phyloP scores from a whole-genome alignment of 2,888 invertebrate species.

The Philereme transversata region DNA sequence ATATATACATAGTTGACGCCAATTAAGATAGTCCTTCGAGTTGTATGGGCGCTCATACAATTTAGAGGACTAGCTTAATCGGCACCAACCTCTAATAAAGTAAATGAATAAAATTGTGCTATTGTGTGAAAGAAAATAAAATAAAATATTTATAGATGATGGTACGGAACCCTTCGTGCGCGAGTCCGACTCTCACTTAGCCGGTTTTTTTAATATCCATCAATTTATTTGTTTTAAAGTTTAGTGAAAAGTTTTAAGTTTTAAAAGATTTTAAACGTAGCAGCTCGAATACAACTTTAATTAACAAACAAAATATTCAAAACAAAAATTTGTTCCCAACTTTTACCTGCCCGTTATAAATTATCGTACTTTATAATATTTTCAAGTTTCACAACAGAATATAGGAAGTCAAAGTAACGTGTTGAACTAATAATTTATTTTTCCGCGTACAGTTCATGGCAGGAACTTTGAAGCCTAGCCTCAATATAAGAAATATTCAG shows the following conservation, averaged over 20 bases:
- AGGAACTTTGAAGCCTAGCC: slow-evolving; percentile 1
- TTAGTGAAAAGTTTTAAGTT: not conserved
- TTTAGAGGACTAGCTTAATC: too few relatives aligned
- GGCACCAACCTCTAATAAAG: too few relatives aligned
- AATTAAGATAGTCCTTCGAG: too few relatives aligned
- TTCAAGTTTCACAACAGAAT: slow-evolving; percentile 14
- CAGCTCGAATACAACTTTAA: not conserved
- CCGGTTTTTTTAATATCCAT: too few relatives aligned
- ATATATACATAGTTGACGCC: too few relatives aligned
- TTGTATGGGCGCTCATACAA: too few relatives aligned
- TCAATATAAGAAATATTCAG: slow-evolving; percentile 1
- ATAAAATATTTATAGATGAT: too few relatives aligned
- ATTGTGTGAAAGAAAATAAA: too few relatives aligned
- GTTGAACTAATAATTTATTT: slow-evolving; percentile 25
- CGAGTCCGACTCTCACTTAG: too few relatives aligned
- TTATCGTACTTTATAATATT: slow-evolving; percentile 16
- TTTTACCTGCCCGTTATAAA: slow-evolving; percentile 12
- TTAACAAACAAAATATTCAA: not conserved
- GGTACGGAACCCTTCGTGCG: too few relatives aligned
- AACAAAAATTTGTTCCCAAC: not conserved
- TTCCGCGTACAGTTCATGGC: slow-evolving; percentile 19
- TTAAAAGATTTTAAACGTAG: not conserved
- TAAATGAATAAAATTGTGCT: too few relatives aligned
- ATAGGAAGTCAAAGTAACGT: slow-evolving; percentile 16
- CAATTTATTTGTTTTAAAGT: too few relatives aligned